Percentiles rank a stretch among this genome's conserved stretches.
Evolutionary conservation across 1,140 invertebrate species (phyloP).

Genomic region (Calephelis virginiensis): DNA sequence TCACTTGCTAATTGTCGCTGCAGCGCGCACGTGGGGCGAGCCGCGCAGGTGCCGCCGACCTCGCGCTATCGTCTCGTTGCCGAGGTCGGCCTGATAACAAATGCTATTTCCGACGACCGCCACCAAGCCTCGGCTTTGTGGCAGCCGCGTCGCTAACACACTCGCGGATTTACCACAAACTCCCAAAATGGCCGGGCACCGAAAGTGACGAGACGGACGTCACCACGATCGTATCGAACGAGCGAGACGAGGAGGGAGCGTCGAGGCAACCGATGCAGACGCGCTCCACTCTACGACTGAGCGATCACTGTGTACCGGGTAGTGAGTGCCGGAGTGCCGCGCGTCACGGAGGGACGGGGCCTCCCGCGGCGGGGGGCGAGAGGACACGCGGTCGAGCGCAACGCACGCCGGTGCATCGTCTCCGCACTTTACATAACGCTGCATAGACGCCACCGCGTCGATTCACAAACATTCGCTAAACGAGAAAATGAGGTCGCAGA

Average conservation of each 20-base stretch:
- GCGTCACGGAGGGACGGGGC: slow-evolving; percentile 53
- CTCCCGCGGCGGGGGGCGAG: slow-evolving; percentile 39
- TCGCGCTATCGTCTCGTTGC: slow-evolving; percentile 70
- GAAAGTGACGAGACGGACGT: slow-evolving; percentile 36
- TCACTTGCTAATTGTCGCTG: slow-evolving; percentile 48
- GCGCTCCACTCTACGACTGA: slow-evolving; percentile 69
- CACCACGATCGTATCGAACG: slow-evolving; percentile 33
- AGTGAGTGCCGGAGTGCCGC: slow-evolving; percentile 29
- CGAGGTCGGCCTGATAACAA: slow-evolving; percentile 73
- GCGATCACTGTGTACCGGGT: slow-evolving; percentile 30
- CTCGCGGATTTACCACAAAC: slow-evolving; percentile 49
- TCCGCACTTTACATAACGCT: slow-evolving; percentile 68
- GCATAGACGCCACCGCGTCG: slow-evolving; percentile 41
- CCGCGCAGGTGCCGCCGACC: slow-evolving; percentile 72
- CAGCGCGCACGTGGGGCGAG: slow-evolving; percentile 61
- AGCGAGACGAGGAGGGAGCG: slow-evolving; percentile 28
- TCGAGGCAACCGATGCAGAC: slow-evolving; percentile 50
- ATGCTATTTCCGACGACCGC: slow-evolving; percentile 59
- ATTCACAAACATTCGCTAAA: slow-evolving; percentile 36
- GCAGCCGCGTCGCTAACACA: slow-evolving; percentile 59
- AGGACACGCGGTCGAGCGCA: slow-evolving; percentile 64
- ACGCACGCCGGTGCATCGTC: slow-evolving; percentile 52
- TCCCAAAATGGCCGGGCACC: slow-evolving; percentile 47
- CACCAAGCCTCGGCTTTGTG: slow-evolving; percentile 41
- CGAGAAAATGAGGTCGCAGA: slow-evolving; percentile 58